A percentile compares a stretch with the other conserved stretches of the same genome.
phyloP scores from a whole-genome alignment of 1,140 invertebrate species.

The Dufourea novaeangliae region DNA sequence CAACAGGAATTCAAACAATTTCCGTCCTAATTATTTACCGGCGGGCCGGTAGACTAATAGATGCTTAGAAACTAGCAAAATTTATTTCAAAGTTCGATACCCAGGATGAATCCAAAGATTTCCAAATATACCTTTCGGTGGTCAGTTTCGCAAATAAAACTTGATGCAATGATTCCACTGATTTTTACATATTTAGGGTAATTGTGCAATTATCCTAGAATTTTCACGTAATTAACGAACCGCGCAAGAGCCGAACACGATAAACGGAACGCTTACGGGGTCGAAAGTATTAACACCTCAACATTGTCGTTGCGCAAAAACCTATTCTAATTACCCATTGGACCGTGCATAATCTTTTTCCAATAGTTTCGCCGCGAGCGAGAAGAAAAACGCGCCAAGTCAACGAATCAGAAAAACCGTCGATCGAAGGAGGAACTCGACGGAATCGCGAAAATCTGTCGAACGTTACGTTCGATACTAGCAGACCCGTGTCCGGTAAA shows the following conservation, averaged over 20 bases:
- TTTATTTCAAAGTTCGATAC: no score
- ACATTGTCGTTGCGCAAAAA: conserved; percentile 2
- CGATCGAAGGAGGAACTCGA: not conserved
- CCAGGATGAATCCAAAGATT: no score
- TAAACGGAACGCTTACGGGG: not conserved
- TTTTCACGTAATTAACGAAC: not conserved
- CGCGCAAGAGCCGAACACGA: not conserved
- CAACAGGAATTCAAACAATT: not conserved
- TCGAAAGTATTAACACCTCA: not conserved
- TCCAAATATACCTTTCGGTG: no score
- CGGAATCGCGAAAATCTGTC: not conserved
- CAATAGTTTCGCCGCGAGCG: not conserved
- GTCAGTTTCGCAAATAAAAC: not conserved
- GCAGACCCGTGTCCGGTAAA: not conserved
- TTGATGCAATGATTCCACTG: not conserved
- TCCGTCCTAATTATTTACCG: not conserved
- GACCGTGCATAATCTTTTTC: conserved; percentile 31
- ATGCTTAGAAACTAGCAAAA: no score
- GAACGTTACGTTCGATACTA: conserved; percentile 1
- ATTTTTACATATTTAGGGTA: no score
- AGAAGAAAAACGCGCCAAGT: not conserved
- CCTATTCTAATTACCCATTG: conserved; percentile 26
- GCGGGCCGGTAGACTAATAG: no score
- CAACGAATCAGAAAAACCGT: not conserved
- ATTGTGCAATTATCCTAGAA: no score